phyloP scores from a whole-genome alignment of 2,113 vertebrate genomes.

The Cairina moschata region DNA sequence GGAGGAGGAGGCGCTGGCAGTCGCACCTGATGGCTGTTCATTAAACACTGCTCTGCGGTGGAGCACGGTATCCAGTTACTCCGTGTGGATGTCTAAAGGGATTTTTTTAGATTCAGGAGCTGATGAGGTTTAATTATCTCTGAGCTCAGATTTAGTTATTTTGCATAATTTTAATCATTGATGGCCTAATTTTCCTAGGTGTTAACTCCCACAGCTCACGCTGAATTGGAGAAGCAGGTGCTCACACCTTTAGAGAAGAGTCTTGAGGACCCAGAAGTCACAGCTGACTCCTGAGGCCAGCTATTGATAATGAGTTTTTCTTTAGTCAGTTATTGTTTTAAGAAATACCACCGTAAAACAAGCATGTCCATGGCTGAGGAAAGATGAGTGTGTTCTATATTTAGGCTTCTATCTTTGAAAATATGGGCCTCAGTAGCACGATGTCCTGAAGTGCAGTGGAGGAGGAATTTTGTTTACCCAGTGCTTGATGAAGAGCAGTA shows the following conservation, averaged over 20 bases:
- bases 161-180: conserved; percentile 57
- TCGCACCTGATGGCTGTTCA: background rate
- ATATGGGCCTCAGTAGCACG: background rate
- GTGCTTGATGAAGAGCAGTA: conserved; percentile 6
- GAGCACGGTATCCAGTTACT: background rate
- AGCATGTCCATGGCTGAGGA: background rate
- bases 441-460: background rate
- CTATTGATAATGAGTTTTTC: background rate
- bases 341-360: background rate
- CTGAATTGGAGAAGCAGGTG: background rate
- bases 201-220: background rate
- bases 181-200: conserved; percentile 37
- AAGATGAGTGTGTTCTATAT: background rate
- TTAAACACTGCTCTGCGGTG: background rate
- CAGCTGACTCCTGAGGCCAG: background rate
- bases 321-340: background rate
- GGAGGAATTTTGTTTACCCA: background rate
- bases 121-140: conserved; percentile 51
- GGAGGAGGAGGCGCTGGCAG: rapidly evolving
- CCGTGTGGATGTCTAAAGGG: background rate
- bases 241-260: conserved; percentile 13
- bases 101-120: background rate
- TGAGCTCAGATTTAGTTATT: conserved; percentile 41
- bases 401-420: conserved; percentile 5
- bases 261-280: conserved; percentile 5